phyloP scores from a whole-genome alignment of 2,797 vertebrate species.

The Manis javanica region DNA sequence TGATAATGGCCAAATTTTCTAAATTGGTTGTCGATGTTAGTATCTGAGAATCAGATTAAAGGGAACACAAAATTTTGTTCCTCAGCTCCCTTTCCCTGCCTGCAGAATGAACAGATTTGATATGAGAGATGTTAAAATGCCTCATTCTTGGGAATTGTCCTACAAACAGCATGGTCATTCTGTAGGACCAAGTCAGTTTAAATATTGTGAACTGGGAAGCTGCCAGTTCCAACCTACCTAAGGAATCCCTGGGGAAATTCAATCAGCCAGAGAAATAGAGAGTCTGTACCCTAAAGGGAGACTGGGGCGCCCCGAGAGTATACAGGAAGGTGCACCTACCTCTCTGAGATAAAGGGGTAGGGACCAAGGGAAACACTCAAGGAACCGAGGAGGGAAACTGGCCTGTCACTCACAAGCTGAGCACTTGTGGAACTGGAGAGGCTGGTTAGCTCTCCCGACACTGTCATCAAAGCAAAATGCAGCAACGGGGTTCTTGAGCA shows the following conservation, averaged over 20 bases:
- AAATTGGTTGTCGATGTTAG: constrained; percentile 18
- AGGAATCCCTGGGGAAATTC: not conserved
- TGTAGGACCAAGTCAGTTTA: not conserved
- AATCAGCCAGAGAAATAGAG: not conserved
- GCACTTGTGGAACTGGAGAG: not conserved
- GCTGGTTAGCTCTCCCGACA: not conserved
- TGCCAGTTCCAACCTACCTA: not conserved
- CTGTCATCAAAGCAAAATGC: not conserved
- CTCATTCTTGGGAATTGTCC: not conserved
- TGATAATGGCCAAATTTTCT: not conserved
- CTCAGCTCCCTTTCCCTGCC: not conserved
- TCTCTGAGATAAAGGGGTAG: not conserved
- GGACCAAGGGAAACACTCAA: not conserved
- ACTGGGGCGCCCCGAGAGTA: not conserved
- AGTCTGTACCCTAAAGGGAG: not conserved
- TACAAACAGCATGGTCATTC: not conserved
- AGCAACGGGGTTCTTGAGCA: not conserved
- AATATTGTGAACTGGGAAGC: not conserved
- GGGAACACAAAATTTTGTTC: not conserved
- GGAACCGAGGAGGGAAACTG: not conserved
- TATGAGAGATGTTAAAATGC: not conserved
- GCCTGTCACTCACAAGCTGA: too few species aligned
- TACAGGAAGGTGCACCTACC: not conserved
- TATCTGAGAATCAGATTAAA: constrained; percentile 27
- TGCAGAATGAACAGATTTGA: not conserved